These are phyloP conservation scores for Platerodrilus igneus DNA, from an alignment of 2,888 invertebrate species.

Conservation along the genomic window DNA sequence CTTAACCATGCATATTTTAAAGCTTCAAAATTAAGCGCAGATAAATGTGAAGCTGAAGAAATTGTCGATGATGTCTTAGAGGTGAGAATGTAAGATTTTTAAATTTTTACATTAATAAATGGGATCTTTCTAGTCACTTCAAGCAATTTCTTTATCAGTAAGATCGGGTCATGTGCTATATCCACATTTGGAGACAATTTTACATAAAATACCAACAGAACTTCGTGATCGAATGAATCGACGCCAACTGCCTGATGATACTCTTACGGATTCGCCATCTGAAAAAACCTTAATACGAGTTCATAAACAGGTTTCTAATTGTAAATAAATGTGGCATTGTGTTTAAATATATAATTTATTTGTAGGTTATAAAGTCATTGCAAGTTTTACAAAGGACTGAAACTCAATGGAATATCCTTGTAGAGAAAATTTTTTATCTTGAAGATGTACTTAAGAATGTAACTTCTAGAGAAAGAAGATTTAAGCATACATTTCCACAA, in stretches of 20 bases:
- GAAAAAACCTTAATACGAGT: slow-evolving; percentile 84
- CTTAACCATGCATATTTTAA: slow-evolving; percentile 88
- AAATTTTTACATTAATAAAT: neutral
- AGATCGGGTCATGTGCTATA: slow-evolving; percentile 71
- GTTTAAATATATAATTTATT: slow-evolving; percentile 13
- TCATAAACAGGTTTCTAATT: slow-evolving; percentile 80
- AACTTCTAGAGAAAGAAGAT: slow-evolving; percentile 54
- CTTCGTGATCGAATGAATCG: slow-evolving; percentile 70
- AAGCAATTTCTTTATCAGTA: slow-evolving; percentile 74
- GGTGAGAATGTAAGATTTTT: no score
- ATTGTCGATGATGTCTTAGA: slow-evolving; percentile 91
- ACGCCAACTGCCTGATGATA: slow-evolving; percentile 55
- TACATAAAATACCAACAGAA: slow-evolving; percentile 80
- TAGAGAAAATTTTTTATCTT: slow-evolving; percentile 72
- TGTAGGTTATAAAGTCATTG: slow-evolving; percentile 76
- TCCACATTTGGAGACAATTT: slow-evolving; percentile 79
- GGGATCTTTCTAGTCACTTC: slow-evolving; percentile 63
- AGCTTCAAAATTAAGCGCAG: slow-evolving; percentile 88
- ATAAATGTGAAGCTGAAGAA: slow-evolving; percentile 96
- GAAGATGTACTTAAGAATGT: slow-evolving; percentile 86
- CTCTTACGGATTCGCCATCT: slow-evolving; percentile 64
- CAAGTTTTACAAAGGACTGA: slow-evolving; percentile 92
- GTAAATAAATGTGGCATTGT: neutral
- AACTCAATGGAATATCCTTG: slow-evolving; percentile 86
- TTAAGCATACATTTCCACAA: slow-evolving; percentile 67